Evolutionary conservation across 2,888 invertebrate genomes (phyloP), one percentile per base, ranked within the genome.

Genomic region (Pardosa pseudoannulata): DNA sequence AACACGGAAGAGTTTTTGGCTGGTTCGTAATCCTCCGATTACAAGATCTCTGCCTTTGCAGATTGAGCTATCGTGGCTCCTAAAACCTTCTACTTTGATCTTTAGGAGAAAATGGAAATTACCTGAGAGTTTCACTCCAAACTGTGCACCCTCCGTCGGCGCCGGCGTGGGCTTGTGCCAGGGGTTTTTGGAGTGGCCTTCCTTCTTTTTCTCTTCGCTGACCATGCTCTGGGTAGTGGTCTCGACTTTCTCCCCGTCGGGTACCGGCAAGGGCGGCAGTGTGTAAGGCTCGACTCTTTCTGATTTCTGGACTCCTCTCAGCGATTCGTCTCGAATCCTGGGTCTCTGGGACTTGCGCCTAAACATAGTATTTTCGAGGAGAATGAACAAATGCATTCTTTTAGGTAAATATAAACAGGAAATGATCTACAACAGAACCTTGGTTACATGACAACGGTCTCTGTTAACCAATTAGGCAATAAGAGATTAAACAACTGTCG

Each of bases 41-140:
- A n/a, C n/a, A n/a, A n/a, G n/a, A n/a, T n/a, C n/a, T n/a, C n/a
- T n/a, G n/a, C n/a, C n/a, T n/a, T n/a, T n/a, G n/a, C n/a, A n/a
- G n/a, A n/a, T n/a, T n/a, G n/a, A n/a, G n/a, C n/a, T n/a, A n/a
- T n/a, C n/a, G n/a, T n/a, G n/a, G n/a, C n/a, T n/a, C n/a, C n/a
- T n/a, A n/a, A n/a, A n/a, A n/a, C n/a, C n/a, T n/a, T n/a, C n/a
- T n/a, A n/a, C n/a, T n/a, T n/a, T n/a, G n/a, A n/a, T n/a, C n/a
- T n/a, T n/a, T n/a, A n/a, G n/a, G n/a, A n/a, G n/a, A n/a, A n/a
- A n/a, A n/a, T n/a, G n/a, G n/a, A n/a, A 27, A 62, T 56, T 31
- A 85, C 83, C 83, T 16, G 83, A 32, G 27, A 85, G 16, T 56
- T 85, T 85, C 27, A 78, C 83, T 0, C 83, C 83, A 36, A 85